Conservation (phyloP, 2,113 vertebrate species). For the Pholis gunnellus region DNA sequence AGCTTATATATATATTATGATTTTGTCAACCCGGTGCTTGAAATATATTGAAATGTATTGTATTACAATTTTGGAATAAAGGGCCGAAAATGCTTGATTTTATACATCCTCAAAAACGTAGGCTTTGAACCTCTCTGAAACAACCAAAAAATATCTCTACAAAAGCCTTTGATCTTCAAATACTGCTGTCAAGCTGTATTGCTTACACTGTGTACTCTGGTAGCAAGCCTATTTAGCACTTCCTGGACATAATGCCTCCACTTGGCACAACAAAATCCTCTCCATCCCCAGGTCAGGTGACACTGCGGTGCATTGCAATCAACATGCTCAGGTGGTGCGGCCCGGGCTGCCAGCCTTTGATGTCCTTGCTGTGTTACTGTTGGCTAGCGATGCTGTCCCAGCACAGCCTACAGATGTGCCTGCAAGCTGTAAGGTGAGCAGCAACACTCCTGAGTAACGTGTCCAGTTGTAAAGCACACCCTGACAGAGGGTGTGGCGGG, state of each 20-base stretch:
- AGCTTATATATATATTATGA: background rate
- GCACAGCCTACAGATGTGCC: slow-evolving; percentile 76
- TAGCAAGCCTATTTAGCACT: slow-evolving; percentile 22
- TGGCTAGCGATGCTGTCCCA: slow-evolving; percentile 64
- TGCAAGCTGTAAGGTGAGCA: slow-evolving; percentile 77
- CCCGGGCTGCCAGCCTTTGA: slow-evolving; percentile 71
- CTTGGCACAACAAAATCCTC: slow-evolving; percentile 47
- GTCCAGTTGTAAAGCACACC: slow-evolving; percentile 68
- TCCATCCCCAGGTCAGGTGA: slow-evolving; percentile 65
- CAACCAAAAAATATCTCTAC: background rate
- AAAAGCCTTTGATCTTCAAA: slow-evolving; percentile 6
- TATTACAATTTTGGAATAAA: background rate
- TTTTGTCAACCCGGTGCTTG: background rate
- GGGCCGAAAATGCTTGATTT: background rate
- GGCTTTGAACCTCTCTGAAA: slow-evolving; percentile 2
- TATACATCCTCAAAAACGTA: background rate
- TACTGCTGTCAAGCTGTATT: background rate
- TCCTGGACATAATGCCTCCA: slow-evolving; percentile 35
- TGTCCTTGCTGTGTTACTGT: slow-evolving; percentile 75
- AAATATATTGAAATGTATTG: background rate
- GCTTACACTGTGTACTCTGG: background rate
- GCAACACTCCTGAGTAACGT: slow-evolving; percentile 57
- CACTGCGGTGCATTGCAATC: slow-evolving; percentile 54
- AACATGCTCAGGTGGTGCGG: slow-evolving; percentile 68
- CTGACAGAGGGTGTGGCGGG: slow-evolving; percentile 51